Evolutionary conservation across 2,797 vertebrate species (phyloP).

Genomic region (Sphenodon punctatus): DNA sequence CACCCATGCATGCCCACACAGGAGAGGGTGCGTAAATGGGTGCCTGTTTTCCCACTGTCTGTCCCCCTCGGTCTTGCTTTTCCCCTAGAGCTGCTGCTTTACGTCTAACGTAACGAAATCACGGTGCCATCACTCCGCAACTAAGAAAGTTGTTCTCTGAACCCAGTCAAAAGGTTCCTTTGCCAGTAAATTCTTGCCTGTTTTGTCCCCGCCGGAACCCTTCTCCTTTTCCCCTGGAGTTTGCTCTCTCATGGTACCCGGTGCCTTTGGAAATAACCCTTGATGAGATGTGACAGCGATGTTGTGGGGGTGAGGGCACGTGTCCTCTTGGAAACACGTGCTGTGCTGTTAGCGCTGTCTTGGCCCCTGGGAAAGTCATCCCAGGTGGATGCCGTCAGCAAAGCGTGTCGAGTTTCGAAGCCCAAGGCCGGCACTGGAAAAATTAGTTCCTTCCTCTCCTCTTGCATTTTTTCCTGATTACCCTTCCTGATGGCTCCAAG

Average conservation of each 20-base stretch:
- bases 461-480: neutral
- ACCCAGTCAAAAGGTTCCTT: neutral
- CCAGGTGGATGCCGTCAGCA: neutral
- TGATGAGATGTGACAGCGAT: neutral
- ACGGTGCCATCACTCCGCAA: too few relatives aligned
- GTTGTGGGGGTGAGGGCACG: neutral
- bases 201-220: fast-evolving
- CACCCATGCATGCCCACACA: too few relatives aligned
- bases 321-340: neutral
- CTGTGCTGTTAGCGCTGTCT: neutral
- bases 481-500: neutral
- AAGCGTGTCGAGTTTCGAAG: neutral
- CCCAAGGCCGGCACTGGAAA: neutral
- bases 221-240: neutral
- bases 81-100: neutral
- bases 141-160: neutral
- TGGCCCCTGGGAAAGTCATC: neutral
- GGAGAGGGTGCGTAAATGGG: too few relatives aligned
- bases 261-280: neutral
- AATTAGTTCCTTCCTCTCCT: neutral
- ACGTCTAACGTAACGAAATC: neutral
- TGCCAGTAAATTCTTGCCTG: neutral
- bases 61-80: neutral
- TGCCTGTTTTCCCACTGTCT: neutral
- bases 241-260: neutral